A percentile compares a stretch with the other conserved stretches of the same genome.
phyloP scores from a whole-genome alignment of 2,888 invertebrate species.

The Thysanoteuthis rhombus region DNA sequence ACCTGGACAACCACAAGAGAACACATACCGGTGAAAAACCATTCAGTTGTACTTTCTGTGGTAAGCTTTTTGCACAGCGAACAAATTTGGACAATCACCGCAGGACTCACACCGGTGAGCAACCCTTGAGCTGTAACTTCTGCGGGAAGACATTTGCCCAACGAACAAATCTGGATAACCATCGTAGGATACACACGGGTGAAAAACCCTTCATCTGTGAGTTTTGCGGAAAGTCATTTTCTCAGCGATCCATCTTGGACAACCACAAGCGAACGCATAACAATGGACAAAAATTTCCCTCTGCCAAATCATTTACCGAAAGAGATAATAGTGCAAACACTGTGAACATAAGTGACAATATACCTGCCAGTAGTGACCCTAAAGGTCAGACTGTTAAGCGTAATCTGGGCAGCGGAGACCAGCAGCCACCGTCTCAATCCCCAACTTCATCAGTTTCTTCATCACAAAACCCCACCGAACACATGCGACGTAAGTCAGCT shows the following conservation, averaged over 20 bases:
- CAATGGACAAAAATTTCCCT: neutral
- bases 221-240: constrained; percentile 14
- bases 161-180: neutral
- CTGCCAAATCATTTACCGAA: neutral
- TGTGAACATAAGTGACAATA: neutral
- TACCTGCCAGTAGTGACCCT: neutral
- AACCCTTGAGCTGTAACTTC: constrained; percentile 26
- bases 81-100: constrained; percentile 19
- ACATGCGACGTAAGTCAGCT: constrained; percentile 1
- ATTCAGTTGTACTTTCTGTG: neutral
- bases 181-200: neutral
- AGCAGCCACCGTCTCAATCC: neutral
- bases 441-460: neutral
- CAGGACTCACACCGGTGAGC: constrained; percentile 1
- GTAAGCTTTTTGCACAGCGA: neutral
- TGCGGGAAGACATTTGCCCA: constrained; percentile 21
- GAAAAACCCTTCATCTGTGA: constrained; percentile 17
- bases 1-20: constrained; percentile 2
- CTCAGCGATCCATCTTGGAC: neutral
- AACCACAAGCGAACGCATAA: neutral
- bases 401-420: neutral
- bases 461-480: neutral
- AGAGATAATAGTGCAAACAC: neutral
- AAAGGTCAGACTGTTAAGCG: neutral
- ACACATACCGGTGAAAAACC: neutral